Conservation (phyloP, 2,888 invertebrate genomes). For the Trypoxylon attenuatum region DNA sequence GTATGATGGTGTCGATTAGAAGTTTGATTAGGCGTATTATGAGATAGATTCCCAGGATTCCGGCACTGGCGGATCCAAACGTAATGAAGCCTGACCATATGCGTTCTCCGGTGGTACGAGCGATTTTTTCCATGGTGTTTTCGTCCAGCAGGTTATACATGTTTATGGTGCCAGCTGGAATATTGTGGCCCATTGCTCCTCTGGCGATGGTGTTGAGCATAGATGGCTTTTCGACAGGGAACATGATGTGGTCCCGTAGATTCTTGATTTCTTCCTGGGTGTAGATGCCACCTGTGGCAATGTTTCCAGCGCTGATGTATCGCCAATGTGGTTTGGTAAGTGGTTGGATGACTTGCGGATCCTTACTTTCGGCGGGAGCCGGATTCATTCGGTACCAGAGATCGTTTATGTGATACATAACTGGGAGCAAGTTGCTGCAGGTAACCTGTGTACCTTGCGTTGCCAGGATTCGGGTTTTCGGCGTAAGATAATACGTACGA, state of each 20-base stretch:
- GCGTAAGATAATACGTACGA: neutral
- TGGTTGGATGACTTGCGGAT: too few species aligned
- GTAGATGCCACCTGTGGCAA: conserved; percentile 11
- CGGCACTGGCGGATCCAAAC: too few species aligned
- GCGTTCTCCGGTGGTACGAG: too few species aligned
- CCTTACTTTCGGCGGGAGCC: neutral
- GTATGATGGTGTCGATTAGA: neutral
- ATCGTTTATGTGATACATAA: too few species aligned
- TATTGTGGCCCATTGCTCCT: too few species aligned
- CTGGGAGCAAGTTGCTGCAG: neutral
- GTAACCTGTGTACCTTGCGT: neutral
- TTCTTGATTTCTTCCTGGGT: conserved; percentile 21
- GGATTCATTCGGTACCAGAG: neutral
- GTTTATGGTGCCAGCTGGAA: too few species aligned
- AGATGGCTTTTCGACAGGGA: conserved; percentile 21
- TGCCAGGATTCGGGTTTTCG: neutral
- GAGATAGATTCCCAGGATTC: neutral
- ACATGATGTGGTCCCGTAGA: conserved; percentile 31
- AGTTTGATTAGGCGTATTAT: neutral
- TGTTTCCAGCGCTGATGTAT: neutral
- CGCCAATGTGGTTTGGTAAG: neutral
- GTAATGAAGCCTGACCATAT: too few species aligned
- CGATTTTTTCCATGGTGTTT: too few species aligned
- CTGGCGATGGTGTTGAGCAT: too few species aligned
- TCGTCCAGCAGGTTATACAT: too few species aligned